phyloP scores from a whole-genome alignment of 2,113 vertebrate genomes.

The Osmerus mordax region DNA sequence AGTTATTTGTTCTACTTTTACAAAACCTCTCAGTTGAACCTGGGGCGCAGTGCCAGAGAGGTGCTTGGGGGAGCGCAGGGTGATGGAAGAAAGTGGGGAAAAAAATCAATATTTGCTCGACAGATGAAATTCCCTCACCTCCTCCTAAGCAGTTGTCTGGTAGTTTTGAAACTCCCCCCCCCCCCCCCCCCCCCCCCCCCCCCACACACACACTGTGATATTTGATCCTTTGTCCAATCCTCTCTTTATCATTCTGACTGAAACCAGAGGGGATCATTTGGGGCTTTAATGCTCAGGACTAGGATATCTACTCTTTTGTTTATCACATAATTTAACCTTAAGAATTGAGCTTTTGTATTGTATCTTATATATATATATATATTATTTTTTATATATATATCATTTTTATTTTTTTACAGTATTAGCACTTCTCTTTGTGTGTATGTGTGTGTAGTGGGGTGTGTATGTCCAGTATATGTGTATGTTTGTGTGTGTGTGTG shows the following conservation, averaged over 20 bases:
- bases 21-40: constrained; percentile 47
- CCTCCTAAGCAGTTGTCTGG: constrained; percentile 46
- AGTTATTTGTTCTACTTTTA: constrained; percentile 52
- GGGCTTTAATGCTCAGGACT: constrained; percentile 37
- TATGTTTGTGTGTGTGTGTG: neutral
- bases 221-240: constrained; percentile 46
- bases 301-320: constrained; percentile 14
- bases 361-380: constrained; percentile 34
- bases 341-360: constrained; percentile 55
- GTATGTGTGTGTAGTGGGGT: neutral
- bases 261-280: constrained; percentile 38
- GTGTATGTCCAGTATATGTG: neutral
- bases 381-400: neutral
- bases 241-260: constrained; percentile 50
- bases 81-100: constrained; percentile 9
- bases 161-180: constrained; percentile 39
- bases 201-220: constrained; percentile 21
- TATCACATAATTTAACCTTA: constrained; percentile 24
- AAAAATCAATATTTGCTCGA: constrained; percentile 67
- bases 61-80: constrained; percentile 25
- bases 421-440: neutral
- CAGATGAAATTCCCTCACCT: constrained; percentile 56
- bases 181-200: no score
- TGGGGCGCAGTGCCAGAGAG: constrained; percentile 22
- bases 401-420: no score